phyloP scores from a whole-genome alignment of 2,888 invertebrate species.

The Lypha dubia region DNA sequence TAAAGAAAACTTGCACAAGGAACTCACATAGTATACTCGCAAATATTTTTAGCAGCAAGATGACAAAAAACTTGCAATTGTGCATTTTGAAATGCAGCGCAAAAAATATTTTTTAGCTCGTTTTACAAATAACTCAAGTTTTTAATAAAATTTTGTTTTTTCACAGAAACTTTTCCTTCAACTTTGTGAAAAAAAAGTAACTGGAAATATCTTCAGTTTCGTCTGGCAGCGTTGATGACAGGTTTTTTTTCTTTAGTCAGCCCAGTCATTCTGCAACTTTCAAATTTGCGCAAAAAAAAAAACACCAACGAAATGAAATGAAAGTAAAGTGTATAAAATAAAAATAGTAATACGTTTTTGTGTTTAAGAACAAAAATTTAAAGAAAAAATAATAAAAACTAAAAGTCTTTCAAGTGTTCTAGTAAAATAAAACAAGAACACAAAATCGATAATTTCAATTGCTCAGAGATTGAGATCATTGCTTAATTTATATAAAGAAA shows the following conservation, averaged over 20 bases:
- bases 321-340: constrained; percentile 36
- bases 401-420: not conserved
- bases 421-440: not conserved
- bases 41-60: constrained; percentile 33
- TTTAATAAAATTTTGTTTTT: constrained; percentile 24
- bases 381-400: constrained; percentile 31
- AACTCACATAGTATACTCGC: not conserved
- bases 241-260: constrained; percentile 27
- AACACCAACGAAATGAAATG: constrained; percentile 2
- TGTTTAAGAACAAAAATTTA: constrained; percentile 39
- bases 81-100: constrained; percentile 64
- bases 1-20: not conserved
- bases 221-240: constrained; percentile 64
- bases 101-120: constrained; percentile 29
- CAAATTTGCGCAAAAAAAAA: constrained; percentile 55
- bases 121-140: constrained; percentile 43
- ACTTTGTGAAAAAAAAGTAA: constrained; percentile 34
- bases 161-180: constrained; percentile 16
- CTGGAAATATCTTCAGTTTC: constrained; percentile 30
- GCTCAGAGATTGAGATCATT: not conserved
- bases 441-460: constrained; percentile 6
- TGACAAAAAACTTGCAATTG: constrained; percentile 54
- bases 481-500: not conserved
- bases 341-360: constrained; percentile 30
- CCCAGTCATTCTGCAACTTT: constrained; percentile 26